Percentiles rank a stretch among this genome's conserved stretches.
These are phyloP conservation scores for Daktulosphaira vitifoliae DNA, from an alignment of 1,140 invertebrate species.

Conservation along the genomic window DNA sequence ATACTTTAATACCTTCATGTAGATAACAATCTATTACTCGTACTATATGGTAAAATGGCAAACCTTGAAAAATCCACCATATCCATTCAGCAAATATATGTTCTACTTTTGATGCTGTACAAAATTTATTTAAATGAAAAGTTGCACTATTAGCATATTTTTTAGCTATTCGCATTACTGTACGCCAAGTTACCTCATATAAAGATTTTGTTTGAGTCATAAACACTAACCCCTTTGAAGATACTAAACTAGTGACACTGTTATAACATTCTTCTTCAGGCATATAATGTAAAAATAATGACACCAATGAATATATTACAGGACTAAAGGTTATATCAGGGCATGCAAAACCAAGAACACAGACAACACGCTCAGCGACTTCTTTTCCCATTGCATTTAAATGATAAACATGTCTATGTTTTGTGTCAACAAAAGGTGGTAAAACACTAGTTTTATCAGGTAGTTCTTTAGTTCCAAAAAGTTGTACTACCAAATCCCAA, in stretches of 20 bases:
- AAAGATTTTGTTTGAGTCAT: constrained; percentile 88
- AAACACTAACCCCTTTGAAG: constrained; percentile 79
- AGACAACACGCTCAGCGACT: constrained; percentile 75
- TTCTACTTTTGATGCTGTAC: constrained; percentile 50
- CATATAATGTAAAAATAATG: constrained; percentile 87
- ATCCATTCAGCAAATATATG: constrained; percentile 83
- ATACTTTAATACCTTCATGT: constrained; percentile 91
- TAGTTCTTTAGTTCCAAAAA: constrained; percentile 79
- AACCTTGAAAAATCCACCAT: constrained; percentile 90
- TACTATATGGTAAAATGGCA: constrained; percentile 88
- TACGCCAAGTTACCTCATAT: constrained; percentile 85
- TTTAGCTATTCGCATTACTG: constrained; percentile 85
- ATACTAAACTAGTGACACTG: constrained; percentile 78
- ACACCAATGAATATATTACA: constrained; percentile 76
- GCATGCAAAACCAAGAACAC: constrained; percentile 78
- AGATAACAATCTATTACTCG: constrained; percentile 94
- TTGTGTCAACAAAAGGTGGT: constrained; percentile 81
- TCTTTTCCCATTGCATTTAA: constrained; percentile 70
- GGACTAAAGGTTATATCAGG: constrained; percentile 93
- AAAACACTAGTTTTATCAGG: constrained; percentile 76
- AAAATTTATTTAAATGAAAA: constrained; percentile 66
- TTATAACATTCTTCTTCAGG: constrained; percentile 87
- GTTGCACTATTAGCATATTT: constrained; percentile 89
- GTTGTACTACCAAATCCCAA: constrained; percentile 83
- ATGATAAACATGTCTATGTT: constrained; percentile 74